Percentiles rank a stretch among this genome's conserved stretches.
phyloP scores from a whole-genome alignment of 2,797 vertebrate genomes.

The Esox lucius region DNA sequence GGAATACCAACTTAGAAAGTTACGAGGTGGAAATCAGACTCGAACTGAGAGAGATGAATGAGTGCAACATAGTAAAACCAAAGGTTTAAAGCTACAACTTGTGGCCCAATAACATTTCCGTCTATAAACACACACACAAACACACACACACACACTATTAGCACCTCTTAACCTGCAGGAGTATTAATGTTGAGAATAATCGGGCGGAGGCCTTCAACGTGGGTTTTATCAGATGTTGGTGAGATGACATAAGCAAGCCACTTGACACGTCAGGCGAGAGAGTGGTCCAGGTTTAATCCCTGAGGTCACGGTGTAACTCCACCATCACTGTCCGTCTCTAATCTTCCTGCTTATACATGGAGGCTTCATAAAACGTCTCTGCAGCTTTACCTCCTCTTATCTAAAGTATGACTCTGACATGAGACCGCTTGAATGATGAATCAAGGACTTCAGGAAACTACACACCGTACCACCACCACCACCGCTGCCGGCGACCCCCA shows the following conservation, averaged over 20 bases:
- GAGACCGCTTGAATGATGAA: constrained; percentile 27
- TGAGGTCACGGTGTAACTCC: background rate
- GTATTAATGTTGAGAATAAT: background rate
- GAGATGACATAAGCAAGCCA: constrained; percentile 21
- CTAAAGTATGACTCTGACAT: constrained; percentile 30
- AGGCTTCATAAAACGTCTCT: constrained; percentile 6
- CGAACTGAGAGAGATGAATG: background rate
- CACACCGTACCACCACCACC: background rate
- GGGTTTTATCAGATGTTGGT: constrained; percentile 25
- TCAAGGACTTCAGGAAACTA: background rate
- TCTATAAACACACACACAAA: background rate
- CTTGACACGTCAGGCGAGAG: constrained; percentile 33
- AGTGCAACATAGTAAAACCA: background rate
- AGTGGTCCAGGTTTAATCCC: constrained; percentile 8
- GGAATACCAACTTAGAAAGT: background rate
- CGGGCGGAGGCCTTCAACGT: background rate
- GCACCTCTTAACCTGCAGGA: background rate
- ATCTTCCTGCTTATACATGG: constrained; percentile 23
- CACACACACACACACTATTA: background rate
- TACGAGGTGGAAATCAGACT: background rate
- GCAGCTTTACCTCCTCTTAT: constrained; percentile 24
- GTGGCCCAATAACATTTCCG: background rate
- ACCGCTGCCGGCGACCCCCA: background rate
- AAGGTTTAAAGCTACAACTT: background rate
- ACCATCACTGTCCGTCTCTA: constrained; percentile 1